Evolutionary conservation across 2,797 vertebrate genomes (phyloP), one percentile per base, ranked within the genome.

Genomic region (Sebastiscus albofasciatus): DNA sequence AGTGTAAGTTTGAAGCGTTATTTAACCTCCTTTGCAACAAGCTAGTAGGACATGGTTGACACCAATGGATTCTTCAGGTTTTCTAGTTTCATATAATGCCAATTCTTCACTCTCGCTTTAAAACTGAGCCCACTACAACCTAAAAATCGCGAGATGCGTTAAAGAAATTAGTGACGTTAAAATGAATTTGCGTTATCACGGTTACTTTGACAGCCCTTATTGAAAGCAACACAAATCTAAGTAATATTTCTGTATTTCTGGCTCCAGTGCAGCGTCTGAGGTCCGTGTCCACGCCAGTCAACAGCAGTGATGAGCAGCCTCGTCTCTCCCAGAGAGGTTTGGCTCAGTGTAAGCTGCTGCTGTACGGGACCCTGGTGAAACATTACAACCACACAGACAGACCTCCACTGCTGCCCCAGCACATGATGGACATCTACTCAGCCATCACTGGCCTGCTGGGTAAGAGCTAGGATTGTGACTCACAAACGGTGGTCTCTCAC

Each of bases 391-490:
- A 96, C 55, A 14, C 88, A 4, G 96, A 92, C 73, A 92, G 94
- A 74, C 91, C 95, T 24, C 96, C 97, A 0, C 95, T 99, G 79
- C 91, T 99, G 61, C 91, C 94, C 22, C 95, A 90, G 75, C 89
- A 96, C 18, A 94, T 97, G 67, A 91, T 93, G 31, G 97, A 97
- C 76, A 91, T 99, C 85, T 97, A 97, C 75, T 91, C 90, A 1
- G 97, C 96, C 80, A 96, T 99, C 83, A 96, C 95, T 1, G 97
- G 98, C 66, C 95, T 98, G 12, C 64, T 99, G 69, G 97, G 98
- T 98, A 88, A 95, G 94, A 87, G 79, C 12, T 52, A n/a, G 18
- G 18, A 20, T 52, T 52, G 49, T 11, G 29, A 29, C 54, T 69
- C 11, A 8, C 8, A 20, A 49, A 49, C 0, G 3, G 46, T 49